Evolutionary conservation across 2,113 vertebrate species (phyloP).

Genomic region (Oenanthe melanoleuca): DNA sequence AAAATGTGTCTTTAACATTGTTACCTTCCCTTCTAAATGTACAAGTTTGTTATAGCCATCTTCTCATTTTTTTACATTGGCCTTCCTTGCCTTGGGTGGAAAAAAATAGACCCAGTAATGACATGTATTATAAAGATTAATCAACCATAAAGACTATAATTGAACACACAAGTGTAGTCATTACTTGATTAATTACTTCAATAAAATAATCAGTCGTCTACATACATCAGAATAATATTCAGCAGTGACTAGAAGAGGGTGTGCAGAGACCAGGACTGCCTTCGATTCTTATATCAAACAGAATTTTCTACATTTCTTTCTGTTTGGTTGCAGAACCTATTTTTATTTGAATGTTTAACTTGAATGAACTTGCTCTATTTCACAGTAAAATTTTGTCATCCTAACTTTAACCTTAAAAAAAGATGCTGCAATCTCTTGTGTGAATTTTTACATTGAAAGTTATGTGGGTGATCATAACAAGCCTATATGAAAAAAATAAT

Average conservation of each 20-base stretch:
- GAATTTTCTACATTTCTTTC: background rate
- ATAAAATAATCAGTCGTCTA: slow-evolving; percentile 72
- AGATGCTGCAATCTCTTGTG: background rate
- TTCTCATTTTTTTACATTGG: slow-evolving; percentile 48
- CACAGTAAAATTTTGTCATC: background rate
- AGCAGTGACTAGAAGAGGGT: background rate
- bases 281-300: background rate
- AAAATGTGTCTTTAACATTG: slow-evolving; percentile 55
- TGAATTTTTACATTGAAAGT: background rate
- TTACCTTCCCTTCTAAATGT: slow-evolving; percentile 33
- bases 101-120: slow-evolving; percentile 64
- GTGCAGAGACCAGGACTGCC: background rate
- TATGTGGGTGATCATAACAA: background rate
- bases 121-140: slow-evolving; percentile 78
- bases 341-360: background rate
- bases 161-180: slow-evolving; percentile 79
- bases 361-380: background rate
- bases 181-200: slow-evolving; percentile 82
- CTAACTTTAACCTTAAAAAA: background rate
- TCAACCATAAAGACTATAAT: slow-evolving; percentile 79
- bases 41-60: slow-evolving; percentile 52
- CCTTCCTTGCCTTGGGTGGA: slow-evolving; percentile 60
- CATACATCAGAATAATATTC: slow-evolving; percentile 68
- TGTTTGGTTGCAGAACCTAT: background rate
- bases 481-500: background rate